Base-by-base conservation (phyloP, 2,888 invertebrate species). In the Tenthredo amoena region DNA sequence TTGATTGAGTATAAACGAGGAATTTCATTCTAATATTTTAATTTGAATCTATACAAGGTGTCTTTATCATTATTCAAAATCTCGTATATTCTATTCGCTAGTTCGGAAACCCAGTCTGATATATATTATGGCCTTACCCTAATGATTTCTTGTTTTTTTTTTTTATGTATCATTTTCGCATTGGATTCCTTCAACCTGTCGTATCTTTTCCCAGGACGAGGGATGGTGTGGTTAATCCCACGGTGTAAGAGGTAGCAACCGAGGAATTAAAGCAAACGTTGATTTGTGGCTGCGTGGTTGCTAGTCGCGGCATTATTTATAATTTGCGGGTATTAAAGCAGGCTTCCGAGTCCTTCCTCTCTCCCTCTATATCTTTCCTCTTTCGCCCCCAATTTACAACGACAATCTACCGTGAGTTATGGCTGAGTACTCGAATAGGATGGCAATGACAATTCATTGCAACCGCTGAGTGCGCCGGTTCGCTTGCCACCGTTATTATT, bases 261-360 rank as follows among this genome's bases (percentile, higher is more conserved):
- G 55, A 84, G 90, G 91, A 91, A 91, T 91, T 90, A 90, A 90
- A 84, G 89, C 87, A 90, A 91, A 91, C 90, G 89, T 91, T 91
- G 91, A 91, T 91, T 91, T 91, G 91, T 91, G 90, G 89, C 86
- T 87, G 87, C 85, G 87, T 86, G 87, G 47, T 84, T 85, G 83
- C 85, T 85, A 83, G 85, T 85, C 86, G 86, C 86, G 88, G 89
- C 89, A 91, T 91, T 91, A 91, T 90, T 91, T 91, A 91, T 91
- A 91, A 91, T 91, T 91, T 91, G 90, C 87, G 89, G 87, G 88
- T 88, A 91, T 91, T 91, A 91, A 83, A 90, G 88, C 88, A 90
- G 81, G 85, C 86, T 86, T 86, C 87, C 81, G 85, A 86, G 86
- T 86, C 87, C 87, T 87, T 87, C 86, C 86, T 86, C 86, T 81